These are phyloP conservation scores for Jaculus jaculus DNA, from an alignment of 2,113 vertebrate genomes.

Conservation along the genomic window DNA sequence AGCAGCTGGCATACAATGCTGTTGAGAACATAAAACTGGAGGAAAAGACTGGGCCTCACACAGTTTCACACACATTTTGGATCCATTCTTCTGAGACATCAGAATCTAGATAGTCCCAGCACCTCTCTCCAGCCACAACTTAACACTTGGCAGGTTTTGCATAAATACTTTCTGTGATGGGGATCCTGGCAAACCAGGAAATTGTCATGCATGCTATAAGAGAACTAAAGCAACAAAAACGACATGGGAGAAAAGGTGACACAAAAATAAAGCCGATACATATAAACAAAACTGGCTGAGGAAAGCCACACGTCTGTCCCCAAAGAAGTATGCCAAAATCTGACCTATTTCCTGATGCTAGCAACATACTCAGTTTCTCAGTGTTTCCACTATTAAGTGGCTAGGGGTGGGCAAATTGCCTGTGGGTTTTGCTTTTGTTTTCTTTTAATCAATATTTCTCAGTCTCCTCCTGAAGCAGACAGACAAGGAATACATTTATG, in stretches of 20 bases:
- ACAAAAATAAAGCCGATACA: slow-evolving; percentile 21
- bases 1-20: not conserved
- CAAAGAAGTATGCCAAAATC: not conserved
- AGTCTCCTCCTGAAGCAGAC: not conserved
- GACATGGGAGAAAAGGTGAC: not conserved
- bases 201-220: not conserved
- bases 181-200: slow-evolving; percentile 40
- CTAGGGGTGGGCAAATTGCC: fast-evolving
- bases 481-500: not conserved
- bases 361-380: not conserved
- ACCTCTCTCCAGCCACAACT: slow-evolving; percentile 7
- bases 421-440: not conserved
- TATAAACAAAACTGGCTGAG: not conserved
- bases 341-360: not conserved
- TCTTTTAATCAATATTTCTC: not conserved
- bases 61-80: not conserved
- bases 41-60: not conserved
- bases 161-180: slow-evolving; percentile 24
- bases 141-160: slow-evolving; percentile 26
- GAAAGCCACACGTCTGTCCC: not conserved
- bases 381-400: not conserved
- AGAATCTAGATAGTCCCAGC: not conserved
- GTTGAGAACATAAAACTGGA: not conserved
- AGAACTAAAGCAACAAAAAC: not conserved
- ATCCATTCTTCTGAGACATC: not conserved